These are phyloP conservation scores for Drosophila nasuta DNA, from an alignment of 1,140 invertebrate species.

Conservation along the genomic window DNA sequence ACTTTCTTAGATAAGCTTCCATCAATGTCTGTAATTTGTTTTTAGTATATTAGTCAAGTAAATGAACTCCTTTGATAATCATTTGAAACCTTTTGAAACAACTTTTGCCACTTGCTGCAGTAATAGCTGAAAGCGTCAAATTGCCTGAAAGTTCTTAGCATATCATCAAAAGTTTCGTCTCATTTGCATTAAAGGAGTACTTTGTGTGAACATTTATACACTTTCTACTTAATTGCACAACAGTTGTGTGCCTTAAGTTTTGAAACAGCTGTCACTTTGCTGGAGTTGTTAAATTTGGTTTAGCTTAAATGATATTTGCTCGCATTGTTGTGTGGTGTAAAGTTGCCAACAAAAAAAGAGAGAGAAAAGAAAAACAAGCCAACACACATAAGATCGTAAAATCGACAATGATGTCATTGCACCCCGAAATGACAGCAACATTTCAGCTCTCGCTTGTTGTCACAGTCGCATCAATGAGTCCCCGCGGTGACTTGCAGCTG, in stretches of 20 bases:
- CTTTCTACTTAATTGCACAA: conserved; percentile 8
- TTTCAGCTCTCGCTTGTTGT: conserved; percentile 65
- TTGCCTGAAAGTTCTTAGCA: neutral
- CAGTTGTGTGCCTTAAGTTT: conserved; percentile 1
- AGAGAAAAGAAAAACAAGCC: conserved; percentile 21
- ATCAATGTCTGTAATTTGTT: too few species aligned
- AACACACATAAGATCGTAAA: conserved; percentile 44
- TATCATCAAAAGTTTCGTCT: neutral
- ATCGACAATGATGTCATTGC: conserved; percentile 70
- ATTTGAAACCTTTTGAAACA: too few species aligned
- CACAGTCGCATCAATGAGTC: conserved; percentile 76
- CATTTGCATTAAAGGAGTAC: neutral
- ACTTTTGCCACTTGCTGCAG: too few species aligned
- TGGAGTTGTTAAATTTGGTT: conserved; percentile 11
- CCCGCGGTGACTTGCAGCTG: conserved; percentile 56
- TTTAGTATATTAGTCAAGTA: too few species aligned
- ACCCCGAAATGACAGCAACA: conserved; percentile 46
- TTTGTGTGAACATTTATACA: neutral
- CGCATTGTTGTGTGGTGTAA: conserved; percentile 2
- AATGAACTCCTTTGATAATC: too few species aligned
- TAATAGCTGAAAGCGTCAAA: neutral
- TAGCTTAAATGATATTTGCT: conserved; percentile 11
- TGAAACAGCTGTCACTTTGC: neutral
- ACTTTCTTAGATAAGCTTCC: too few species aligned
- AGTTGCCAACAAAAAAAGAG: neutral